phyloP scores from a whole-genome alignment of 2,888 invertebrate species.

The Apoda limacodes region DNA sequence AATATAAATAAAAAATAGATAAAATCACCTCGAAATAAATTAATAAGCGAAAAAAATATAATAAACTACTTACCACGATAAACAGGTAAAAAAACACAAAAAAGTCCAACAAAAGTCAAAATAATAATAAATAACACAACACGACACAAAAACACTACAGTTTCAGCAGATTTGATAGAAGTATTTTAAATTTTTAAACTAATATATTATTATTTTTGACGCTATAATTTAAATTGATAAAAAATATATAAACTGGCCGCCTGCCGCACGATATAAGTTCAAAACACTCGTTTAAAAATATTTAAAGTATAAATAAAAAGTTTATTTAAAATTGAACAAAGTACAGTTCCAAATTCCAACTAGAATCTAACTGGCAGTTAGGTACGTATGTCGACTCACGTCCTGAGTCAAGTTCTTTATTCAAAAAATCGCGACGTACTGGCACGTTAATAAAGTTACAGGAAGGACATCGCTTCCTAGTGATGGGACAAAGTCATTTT shows the following conservation, averaged over 20 bases:
- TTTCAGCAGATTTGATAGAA: too few relatives aligned
- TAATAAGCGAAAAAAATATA: conserved; percentile 23
- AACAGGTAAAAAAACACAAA: conserved; percentile 41
- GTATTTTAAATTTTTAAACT: too few relatives aligned
- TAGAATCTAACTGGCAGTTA: conserved; percentile 43
- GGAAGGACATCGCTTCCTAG: conserved; percentile 51
- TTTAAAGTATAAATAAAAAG: conserved; percentile 26
- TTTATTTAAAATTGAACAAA: conserved; percentile 24
- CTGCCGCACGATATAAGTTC: conserved; percentile 33
- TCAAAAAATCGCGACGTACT: conserved; percentile 57
- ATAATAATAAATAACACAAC: conserved; percentile 50
- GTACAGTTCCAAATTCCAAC: conserved; percentile 23
- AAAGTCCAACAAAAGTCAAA: conserved; percentile 48
- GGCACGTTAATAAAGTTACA: conserved; percentile 41
- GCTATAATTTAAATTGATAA: too few relatives aligned
- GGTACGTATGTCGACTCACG: conserved; percentile 35
- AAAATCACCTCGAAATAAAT: too few relatives aligned
- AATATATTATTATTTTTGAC: too few relatives aligned
- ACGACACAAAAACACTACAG: conserved; percentile 60
- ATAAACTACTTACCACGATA: conserved; percentile 53
- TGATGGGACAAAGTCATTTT: conserved; percentile 49
- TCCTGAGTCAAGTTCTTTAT: conserved; percentile 47
- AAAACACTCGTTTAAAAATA: conserved; percentile 40
- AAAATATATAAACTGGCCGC: too few relatives aligned
- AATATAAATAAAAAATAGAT: conserved; percentile 18